Evolutionary conservation across 92 coral and sea anemone species (phyloP), one percentile per base, ranked within the genome.

Genomic region (Palythoa grandis): DNA sequence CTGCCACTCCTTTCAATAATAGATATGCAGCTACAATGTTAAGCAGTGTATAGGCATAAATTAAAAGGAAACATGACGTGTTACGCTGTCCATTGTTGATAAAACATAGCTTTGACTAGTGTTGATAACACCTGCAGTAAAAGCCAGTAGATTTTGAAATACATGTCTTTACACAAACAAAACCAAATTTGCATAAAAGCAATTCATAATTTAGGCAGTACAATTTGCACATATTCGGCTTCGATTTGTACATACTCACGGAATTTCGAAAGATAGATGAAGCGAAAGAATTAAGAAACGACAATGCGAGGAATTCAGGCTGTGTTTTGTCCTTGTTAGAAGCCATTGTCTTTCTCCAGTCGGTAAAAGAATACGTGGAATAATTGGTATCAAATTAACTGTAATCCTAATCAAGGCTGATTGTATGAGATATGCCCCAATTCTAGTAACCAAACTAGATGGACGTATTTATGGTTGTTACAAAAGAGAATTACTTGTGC

Each of bases 81-180:
- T 48, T 14, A 43, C 14, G 83, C n/a, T 54, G 53, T 56, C 52
- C 24, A 56, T 77, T 60, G 56, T 60, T 78, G 53, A 61, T 60
- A 37, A 37, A n/a, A 38, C 43, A 58, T 57, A 61, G 52, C 53
- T 29, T 60, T 78, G 47, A 24, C 52, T 25, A 13, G 52, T 16
- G 38, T 78, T 61, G 83, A 78, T 78, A 78, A 65, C 83, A 78
- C 83, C 83, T 78, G 83, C 52, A 58, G 71, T n/a, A n/a, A n/a
- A n/a, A n/a, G n/a, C n/a, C n/a, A n/a, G n/a, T 38, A n/a, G 10
- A 61, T 60, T 61, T 39, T 78, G 50, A 78, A 38, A 78, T 52
- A 39, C 83, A 78, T 38, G 37, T 19, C 25, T n/a, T 19, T 25
- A 57, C 16, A 25, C 10, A 78, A 61, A 78, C 83, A 78, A 11